phyloP scores from a whole-genome alignment of 2,113 vertebrate genomes.

The Muscicapa adusta region DNA sequence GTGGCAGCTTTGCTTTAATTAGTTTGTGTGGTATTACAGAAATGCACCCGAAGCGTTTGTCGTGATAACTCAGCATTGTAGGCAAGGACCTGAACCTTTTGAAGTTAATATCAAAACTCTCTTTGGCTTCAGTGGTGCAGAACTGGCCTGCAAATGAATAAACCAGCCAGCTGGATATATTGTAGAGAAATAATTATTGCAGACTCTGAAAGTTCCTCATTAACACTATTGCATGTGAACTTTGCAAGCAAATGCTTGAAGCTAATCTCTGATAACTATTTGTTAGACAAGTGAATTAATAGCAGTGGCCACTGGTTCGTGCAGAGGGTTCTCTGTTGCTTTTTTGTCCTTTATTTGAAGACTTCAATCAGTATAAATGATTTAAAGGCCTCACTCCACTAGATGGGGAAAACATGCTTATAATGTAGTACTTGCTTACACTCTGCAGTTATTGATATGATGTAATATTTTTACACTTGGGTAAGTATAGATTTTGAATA shows the following conservation, averaged over 20 bases:
- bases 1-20: background rate
- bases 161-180: constrained; percentile 1
- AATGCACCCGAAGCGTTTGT: background rate
- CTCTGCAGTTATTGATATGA: constrained; percentile 9
- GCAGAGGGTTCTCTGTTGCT: background rate
- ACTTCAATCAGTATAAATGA: background rate
- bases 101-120: constrained; percentile 16
- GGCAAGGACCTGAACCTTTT: background rate
- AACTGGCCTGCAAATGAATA: constrained; percentile 11
- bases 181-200: constrained; percentile 20
- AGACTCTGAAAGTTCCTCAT: constrained; percentile 6
- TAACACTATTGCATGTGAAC: background rate
- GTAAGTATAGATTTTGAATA: constrained; percentile 55
- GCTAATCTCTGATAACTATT: background rate
- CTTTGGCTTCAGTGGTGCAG: constrained; percentile 3
- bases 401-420: constrained; percentile 17
- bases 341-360: constrained; percentile 17
- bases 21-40: background rate
- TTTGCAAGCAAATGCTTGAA: constrained; percentile 9
- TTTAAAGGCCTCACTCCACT: constrained; percentile 36
- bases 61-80: background rate
- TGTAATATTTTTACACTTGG: constrained; percentile 43
- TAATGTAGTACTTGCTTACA: constrained; percentile 16
- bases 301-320: background rate
- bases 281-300: background rate